These are phyloP conservation scores for Crocuta crocuta DNA, from an alignment of 2,113 vertebrate genomes.

Conservation along the genomic window DNA sequence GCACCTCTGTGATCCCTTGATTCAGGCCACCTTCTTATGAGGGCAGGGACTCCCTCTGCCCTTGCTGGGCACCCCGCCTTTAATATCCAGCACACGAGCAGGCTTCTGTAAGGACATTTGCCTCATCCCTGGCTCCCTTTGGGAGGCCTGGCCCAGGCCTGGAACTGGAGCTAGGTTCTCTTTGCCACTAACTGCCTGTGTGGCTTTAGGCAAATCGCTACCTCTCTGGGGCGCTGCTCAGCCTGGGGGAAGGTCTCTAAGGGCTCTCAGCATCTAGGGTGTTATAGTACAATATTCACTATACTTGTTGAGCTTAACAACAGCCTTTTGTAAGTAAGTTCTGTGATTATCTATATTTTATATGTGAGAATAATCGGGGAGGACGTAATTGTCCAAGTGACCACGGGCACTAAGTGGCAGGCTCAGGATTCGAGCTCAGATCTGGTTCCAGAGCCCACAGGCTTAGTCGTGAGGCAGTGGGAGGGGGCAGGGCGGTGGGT, in stretches of 20 bases:
- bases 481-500: fast-evolving
- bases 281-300: constrained; percentile 6
- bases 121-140: neutral
- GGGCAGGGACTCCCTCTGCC: neutral
- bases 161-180: neutral
- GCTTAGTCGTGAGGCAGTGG: neutral
- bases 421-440: neutral
- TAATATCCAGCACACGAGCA: fast-evolving
- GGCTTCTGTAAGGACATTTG: fast-evolving
- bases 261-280: neutral
- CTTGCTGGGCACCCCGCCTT: neutral
- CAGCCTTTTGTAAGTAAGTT: constrained; percentile 52
- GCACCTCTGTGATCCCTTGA: fast-evolving
- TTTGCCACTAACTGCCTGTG: neutral
- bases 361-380: constrained; percentile 3
- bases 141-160: neutral
- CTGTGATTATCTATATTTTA: constrained; percentile 66
- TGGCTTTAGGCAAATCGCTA: neutral
- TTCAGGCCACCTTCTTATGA: neutral
- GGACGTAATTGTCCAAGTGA: constrained; percentile 53
- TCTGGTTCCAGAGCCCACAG: neutral
- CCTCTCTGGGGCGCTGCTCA: neutral
- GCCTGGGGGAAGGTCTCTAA: neutral
- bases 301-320: constrained; percentile 39
- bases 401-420: neutral